These are phyloP conservation scores for Megamerina dolium DNA, from an alignment of 2,888 invertebrate species.

Conservation along the genomic window DNA sequence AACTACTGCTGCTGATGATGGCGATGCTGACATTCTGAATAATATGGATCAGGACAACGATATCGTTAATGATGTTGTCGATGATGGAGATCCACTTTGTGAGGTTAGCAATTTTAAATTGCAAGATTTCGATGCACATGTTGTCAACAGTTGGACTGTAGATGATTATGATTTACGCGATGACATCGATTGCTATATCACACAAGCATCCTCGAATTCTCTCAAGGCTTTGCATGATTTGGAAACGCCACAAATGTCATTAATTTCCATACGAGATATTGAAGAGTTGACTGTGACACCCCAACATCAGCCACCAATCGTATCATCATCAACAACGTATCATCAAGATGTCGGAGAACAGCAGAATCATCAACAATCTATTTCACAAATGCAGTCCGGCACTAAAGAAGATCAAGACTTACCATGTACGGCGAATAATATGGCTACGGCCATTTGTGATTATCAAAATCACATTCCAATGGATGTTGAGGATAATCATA, in stretches of 20 bases:
- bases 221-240: conserved; percentile 26
- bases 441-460: not conserved
- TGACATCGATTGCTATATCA: conserved; percentile 35
- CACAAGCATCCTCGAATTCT: conserved; percentile 18
- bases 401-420: no score
- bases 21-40: no score
- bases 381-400: not conserved
- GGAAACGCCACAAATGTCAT: conserved; percentile 32
- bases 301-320: not conserved
- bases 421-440: no score
- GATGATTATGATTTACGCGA: conserved; percentile 35
- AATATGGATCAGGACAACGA: no score
- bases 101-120: conserved; percentile 21
- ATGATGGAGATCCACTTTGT: conserved; percentile 16
- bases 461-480: conserved; percentile 4
- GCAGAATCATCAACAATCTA: not conserved
- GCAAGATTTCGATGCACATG: conserved; percentile 22
- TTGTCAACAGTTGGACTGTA: conserved; percentile 24
- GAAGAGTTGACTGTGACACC: conserved; percentile 19
- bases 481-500: not conserved
- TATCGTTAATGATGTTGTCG: no score
- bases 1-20: not conserved
- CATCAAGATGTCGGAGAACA: not conserved
- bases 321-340: not conserved
- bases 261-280: conserved; percentile 26